A percentile compares a stretch with the other conserved stretches of the same genome.
phyloP scores from a whole-genome alignment of 1,140 invertebrate species.

The Lordiphosa mommai region DNA sequence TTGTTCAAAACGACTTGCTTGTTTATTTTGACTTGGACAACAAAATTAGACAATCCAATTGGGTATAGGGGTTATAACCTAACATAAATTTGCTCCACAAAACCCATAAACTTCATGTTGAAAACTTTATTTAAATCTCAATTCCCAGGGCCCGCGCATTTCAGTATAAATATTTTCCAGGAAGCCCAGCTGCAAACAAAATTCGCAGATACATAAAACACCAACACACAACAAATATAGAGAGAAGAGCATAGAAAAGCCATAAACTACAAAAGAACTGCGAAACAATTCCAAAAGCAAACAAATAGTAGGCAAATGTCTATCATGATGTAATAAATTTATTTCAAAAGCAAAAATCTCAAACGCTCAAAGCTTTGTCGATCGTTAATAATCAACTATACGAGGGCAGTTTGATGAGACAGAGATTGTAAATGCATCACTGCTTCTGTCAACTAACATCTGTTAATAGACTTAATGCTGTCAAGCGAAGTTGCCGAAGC shows the following conservation, averaged over 20 bases:
- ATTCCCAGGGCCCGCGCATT: conserved; percentile 13
- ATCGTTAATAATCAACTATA: conserved; percentile 59
- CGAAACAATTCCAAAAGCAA: conserved; percentile 15
- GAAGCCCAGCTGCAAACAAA: conserved; percentile 71
- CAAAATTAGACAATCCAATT: conserved; percentile 22
- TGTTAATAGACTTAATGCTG: too few species aligned
- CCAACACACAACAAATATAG: conserved; percentile 4
- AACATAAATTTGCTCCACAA: conserved; percentile 54
- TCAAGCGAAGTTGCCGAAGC: too few species aligned
- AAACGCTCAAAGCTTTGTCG: conserved; percentile 2
- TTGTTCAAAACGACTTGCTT: conserved; percentile 27
- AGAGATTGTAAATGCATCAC: too few species aligned
- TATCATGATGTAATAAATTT: conserved; percentile 74
- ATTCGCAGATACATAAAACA: conserved; percentile 34
- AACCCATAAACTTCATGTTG: conserved; percentile 53
- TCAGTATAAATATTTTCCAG: conserved; percentile 66
- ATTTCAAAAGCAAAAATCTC: neutral
- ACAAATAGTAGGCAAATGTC: conserved; percentile 17
- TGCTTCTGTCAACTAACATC: too few species aligned
- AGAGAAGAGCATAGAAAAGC: conserved; percentile 9
- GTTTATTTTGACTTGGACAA: conserved; percentile 36
- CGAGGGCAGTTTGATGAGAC: too few species aligned
- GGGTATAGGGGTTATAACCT: conserved; percentile 5
- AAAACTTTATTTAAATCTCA: conserved; percentile 48
- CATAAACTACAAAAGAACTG: conserved; percentile 52